Conservation (phyloP, 2,797 vertebrate species). For the Trachops cirrhosus region DNA sequence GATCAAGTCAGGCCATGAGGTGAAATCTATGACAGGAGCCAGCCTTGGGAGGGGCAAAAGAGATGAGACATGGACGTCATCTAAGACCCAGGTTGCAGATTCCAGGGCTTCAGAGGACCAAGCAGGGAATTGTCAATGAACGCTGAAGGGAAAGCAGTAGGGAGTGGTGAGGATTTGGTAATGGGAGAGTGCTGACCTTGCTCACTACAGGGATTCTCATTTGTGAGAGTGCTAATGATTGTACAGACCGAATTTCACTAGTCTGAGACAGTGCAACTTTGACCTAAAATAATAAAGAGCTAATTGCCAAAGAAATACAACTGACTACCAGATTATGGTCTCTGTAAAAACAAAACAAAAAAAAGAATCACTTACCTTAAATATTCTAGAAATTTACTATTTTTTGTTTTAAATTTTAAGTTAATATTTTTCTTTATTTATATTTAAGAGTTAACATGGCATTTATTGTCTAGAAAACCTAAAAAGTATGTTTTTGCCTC, state of each 20-base stretch:
- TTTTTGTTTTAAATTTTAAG: too few relatives aligned
- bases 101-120: not conserved
- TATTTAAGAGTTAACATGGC: not conserved
- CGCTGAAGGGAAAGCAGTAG: not conserved
- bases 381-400: too few relatives aligned
- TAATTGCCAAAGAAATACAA: not conserved
- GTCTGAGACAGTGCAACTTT: not conserved
- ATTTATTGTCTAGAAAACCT: not conserved
- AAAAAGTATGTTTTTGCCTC: not conserved
- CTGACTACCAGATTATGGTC: not conserved
- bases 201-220: not conserved
- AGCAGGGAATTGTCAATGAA: not conserved
- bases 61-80: not conserved
- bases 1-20: too few relatives aligned
- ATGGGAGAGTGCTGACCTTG: not conserved
- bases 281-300: not conserved
- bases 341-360: too few relatives aligned
- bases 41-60: not conserved
- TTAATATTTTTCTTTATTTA: too few relatives aligned
- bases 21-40: too few relatives aligned
- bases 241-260: not conserved
- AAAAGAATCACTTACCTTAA: too few relatives aligned
- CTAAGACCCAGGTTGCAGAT: not conserved
- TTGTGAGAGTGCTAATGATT: not conserved
- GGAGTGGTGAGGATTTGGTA: not conserved